Conservation (phyloP, 2,888 invertebrate species). For the Phengaris alcon region DNA sequence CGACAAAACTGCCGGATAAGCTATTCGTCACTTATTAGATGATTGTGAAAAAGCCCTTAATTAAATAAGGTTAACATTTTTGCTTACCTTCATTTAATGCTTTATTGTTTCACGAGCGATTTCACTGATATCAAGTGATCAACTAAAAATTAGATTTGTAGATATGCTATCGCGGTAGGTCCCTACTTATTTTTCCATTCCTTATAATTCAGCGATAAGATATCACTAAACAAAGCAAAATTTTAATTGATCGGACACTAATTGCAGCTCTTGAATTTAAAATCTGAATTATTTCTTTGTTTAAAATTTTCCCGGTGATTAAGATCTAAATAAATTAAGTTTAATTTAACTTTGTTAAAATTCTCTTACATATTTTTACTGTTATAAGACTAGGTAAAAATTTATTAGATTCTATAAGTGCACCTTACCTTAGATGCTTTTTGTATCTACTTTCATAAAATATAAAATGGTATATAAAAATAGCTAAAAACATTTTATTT, state of each 20-base stretch:
- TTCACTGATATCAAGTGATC: slow-evolving; percentile 64
- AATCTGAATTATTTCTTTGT: slow-evolving; percentile 16
- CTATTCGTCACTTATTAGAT: no score
- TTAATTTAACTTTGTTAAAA: neutral
- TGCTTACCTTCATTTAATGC: neutral
- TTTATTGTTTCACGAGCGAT: slow-evolving; percentile 55
- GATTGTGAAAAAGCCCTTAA: no score
- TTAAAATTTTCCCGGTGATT: neutral
- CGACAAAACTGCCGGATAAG: no score
- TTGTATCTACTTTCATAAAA: no score
- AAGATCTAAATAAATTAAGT: neutral
- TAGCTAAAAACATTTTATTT: no score
- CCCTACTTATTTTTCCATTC: slow-evolving; percentile 47
- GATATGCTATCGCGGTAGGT: slow-evolving; percentile 68
- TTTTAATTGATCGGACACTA: slow-evolving; percentile 23
- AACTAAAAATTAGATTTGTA: slow-evolving; percentile 71
- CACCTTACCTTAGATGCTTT: no score
- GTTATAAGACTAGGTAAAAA: no score
- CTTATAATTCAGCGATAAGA: slow-evolving; percentile 21
- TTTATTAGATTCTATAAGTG: no score
- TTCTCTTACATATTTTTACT: no score
- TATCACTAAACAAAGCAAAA: slow-evolving; percentile 11
- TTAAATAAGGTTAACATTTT: neutral
- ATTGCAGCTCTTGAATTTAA: slow-evolving; percentile 1
- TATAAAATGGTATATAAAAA: no score